Evolutionary conservation across 2,888 invertebrate species (phyloP), one percentile per base, ranked within the genome.

Genomic region (Apamea crenata): DNA sequence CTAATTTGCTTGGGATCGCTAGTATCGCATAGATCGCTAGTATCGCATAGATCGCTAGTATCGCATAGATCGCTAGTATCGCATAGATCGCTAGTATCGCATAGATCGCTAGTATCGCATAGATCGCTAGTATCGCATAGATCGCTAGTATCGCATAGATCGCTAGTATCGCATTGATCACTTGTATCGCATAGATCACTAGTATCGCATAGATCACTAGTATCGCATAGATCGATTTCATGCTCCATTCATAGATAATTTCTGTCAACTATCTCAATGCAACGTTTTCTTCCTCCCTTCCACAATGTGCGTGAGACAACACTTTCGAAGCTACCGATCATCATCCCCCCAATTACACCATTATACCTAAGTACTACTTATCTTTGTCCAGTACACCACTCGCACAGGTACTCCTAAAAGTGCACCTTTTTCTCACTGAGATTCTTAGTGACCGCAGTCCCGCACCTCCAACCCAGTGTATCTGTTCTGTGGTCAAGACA

Each of bases 401-500:
- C 32, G 21, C 21, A 32, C 10, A 32, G 32, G 63, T 32, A 21
- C 63, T 63, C 8, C 63, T 63, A 18, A 63, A 25, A n/a, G 29
- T 32, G 21, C 36, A 40, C 14, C 0, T 2, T 47, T 29, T 29
- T 63, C 32, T 25, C 25, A 40, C 32, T 32, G 21, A 61, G 18
- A 18, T 63, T 63, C 56, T 25, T 61, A 7, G 3, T 25, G 50
- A 36, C 14, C 32, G 32, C n/a, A 29, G n/a, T 69, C 16, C 16
- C 18, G 40, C 16, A 12, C 50, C 16, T n/a, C 14, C 25, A 12
- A 18, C 16, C 4, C 29, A 18, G 18, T 21, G 32, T 32, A 61
- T 67, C 56, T 21, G 53, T 7, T 53, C 14, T 83, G 78, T 36
- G 84, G 84, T 78, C 36, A 32, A 63, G 50, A 18, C 16, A 44